These are phyloP conservation scores for Cossypha polioptera DNA, from an alignment of 2,797 vertebrate genomes.

Conservation along the genomic window DNA sequence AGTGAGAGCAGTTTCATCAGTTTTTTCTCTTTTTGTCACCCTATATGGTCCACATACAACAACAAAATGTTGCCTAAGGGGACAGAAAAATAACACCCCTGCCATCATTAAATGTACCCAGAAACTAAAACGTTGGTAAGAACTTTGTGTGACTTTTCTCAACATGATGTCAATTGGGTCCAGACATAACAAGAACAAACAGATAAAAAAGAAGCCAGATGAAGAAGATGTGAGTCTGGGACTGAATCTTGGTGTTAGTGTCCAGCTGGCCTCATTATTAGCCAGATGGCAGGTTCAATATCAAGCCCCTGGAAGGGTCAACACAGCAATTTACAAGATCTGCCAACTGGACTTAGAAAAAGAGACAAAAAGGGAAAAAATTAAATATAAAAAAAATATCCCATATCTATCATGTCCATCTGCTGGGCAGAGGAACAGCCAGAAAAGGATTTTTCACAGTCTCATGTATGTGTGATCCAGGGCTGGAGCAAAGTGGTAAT, in stretches of 20 bases:
- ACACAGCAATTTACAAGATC: not conserved
- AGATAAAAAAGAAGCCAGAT: slow-evolving; percentile 8
- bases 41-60: not conserved
- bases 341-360: slow-evolving; percentile 28
- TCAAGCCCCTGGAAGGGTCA: slow-evolving; percentile 45
- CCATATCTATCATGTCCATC: slow-evolving; percentile 22
- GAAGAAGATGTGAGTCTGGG: slow-evolving; percentile 39
- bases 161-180: not conserved
- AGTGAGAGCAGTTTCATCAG: not conserved
- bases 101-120: not conserved
- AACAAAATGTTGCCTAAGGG: not conserved
- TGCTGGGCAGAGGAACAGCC: not conserved
- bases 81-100: not conserved
- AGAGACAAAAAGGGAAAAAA: not conserved
- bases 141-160: not conserved
- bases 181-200: not conserved
- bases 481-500: not conserved
- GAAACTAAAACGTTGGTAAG: not conserved
- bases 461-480: not conserved
- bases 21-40: not conserved
- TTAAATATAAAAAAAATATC: not conserved
- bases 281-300: slow-evolving; percentile 54
- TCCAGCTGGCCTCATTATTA: slow-evolving; percentile 53
- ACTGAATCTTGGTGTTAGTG: slow-evolving; percentile 22
- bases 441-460: not conserved